phyloP scores from a whole-genome alignment of 2,113 vertebrate species.

The Tiliqua scincoides region DNA sequence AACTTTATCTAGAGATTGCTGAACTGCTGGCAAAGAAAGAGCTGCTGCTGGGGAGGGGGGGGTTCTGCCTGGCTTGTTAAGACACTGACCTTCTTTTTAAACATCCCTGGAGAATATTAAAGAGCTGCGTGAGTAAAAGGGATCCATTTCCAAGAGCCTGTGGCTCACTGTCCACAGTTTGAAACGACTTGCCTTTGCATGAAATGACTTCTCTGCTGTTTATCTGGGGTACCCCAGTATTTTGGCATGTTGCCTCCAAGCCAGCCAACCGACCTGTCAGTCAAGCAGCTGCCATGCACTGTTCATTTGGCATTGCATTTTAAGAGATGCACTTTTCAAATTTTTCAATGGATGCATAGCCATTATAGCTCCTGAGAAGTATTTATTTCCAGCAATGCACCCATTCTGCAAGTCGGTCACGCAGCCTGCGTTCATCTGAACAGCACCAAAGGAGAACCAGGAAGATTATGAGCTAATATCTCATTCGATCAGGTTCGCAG shows the following conservation, averaged over 20 bases:
- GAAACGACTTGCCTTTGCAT: neutral
- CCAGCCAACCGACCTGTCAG: constrained; percentile 8
- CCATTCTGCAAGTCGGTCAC: neutral
- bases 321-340: constrained; percentile 14
- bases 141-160: neutral
- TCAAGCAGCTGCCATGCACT: neutral
- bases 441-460: rapidly evolving
- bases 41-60: neutral
- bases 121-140: constrained; percentile 22
- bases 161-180: neutral
- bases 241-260: rapidly evolving
- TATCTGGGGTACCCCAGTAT: neutral
- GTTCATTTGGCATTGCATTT: neutral
- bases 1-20: constrained; percentile 54
- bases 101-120: constrained; percentile 21
- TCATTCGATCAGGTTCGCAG: too few relatives aligned
- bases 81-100: constrained; percentile 44
- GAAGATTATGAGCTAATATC: neutral
- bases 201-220: neutral
- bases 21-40: rapidly evolving
- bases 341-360: neutral
- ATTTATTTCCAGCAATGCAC: rapidly evolving
- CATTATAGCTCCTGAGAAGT: neutral
- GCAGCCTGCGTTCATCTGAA: neutral
- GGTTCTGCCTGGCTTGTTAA: constrained; percentile 34